These are phyloP conservation scores for Lophotriccus pileatus DNA, from an alignment of 2,797 vertebrate species.

Conservation along the genomic window DNA sequence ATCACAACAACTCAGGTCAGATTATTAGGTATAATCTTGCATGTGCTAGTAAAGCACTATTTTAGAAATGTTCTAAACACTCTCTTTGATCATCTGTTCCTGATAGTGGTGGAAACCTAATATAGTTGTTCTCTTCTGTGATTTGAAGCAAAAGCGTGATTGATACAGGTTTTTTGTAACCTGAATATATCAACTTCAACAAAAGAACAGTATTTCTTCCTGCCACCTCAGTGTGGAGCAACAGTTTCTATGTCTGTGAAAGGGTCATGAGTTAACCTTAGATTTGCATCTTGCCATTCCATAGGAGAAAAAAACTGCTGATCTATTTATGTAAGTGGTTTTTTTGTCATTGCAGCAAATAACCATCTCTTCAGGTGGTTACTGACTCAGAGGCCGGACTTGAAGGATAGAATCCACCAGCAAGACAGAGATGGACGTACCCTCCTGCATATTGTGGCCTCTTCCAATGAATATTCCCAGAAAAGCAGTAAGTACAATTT, in stretches of 20 bases:
- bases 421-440: constrained; percentile 73
- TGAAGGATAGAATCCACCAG: constrained; percentile 74
- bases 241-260: neutral
- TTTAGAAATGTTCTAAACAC: neutral
- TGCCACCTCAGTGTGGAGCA: neutral
- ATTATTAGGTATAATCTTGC: neutral
- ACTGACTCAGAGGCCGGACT: constrained; percentile 63
- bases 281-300: neutral
- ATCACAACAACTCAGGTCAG: neutral
- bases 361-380: constrained; percentile 75
- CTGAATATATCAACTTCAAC: neutral
- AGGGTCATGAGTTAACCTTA: neutral
- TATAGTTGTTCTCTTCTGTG: neutral
- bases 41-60: neutral
- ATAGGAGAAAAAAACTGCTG: fast-evolving
- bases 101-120: neutral
- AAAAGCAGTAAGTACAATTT: constrained; percentile 60
- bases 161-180: neutral
- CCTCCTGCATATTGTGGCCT: constrained; percentile 73
- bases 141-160: neutral
- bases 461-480: constrained; percentile 57
- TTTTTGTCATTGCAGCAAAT: constrained; percentile 61
- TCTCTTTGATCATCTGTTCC: neutral
- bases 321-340: neutral
- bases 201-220: neutral